These are phyloP conservation scores for Thamnophis elegans DNA, from an alignment of 2,797 vertebrate genomes.

Conservation along the genomic window DNA sequence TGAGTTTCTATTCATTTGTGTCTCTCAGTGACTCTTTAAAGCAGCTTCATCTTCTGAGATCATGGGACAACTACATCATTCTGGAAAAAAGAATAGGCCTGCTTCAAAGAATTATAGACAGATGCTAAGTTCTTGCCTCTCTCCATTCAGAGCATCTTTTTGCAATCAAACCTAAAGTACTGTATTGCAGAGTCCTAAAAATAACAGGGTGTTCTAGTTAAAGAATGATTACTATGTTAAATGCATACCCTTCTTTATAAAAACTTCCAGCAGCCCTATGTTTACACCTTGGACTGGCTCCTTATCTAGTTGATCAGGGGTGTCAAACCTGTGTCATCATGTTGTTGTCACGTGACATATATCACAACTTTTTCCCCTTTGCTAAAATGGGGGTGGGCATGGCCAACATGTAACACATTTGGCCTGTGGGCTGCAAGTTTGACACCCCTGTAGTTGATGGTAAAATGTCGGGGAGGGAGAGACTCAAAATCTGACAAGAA, in stretches of 20 bases:
- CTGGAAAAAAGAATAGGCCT: neutral
- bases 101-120: neutral
- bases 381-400: no score
- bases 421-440: no score
- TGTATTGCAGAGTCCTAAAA: neutral
- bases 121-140: neutral
- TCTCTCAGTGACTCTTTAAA: neutral
- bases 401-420: no score
- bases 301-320: slow-evolving; percentile 18
- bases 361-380: no score
- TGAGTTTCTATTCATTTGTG: neutral
- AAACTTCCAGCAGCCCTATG: neutral
- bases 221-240: neutral
- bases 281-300: slow-evolving; percentile 50
- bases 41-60: neutral
- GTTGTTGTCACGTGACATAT: no score
- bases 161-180: neutral
- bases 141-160: neutral
- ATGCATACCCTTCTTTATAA: neutral
- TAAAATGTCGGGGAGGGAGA: neutral
- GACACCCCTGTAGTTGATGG: neutral
- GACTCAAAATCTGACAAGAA: neutral
- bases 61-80: neutral
- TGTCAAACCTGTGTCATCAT: no score
- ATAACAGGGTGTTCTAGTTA: neutral